phyloP scores from a whole-genome alignment of 2,113 vertebrate species.

The Theristicus caerulescens region DNA sequence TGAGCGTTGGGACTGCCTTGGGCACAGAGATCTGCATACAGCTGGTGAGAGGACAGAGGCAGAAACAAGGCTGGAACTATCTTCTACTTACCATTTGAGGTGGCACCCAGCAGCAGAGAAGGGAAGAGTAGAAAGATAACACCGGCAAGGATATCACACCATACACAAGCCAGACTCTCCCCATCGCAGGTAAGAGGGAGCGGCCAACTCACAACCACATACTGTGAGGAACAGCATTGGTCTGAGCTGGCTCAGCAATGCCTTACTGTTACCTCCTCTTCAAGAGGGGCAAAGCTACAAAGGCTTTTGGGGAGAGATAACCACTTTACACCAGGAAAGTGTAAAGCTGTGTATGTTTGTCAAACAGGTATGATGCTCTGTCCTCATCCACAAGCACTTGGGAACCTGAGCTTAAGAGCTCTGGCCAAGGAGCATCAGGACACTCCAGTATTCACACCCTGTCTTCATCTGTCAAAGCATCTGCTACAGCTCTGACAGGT shows the following conservation, averaged over 20 bases:
- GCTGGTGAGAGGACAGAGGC: not conserved
- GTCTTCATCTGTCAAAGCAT: not conserved
- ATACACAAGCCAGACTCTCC: not conserved
- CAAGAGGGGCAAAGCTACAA: not conserved
- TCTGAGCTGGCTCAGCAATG: not conserved
- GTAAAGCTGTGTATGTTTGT: not conserved
- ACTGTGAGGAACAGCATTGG: too few relatives aligned
- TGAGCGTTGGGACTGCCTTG: rapidly evolving
- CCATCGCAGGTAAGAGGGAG: not conserved
- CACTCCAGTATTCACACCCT: not conserved
- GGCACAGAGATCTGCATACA: not conserved
- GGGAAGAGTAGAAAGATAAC: slow-evolving; percentile 35
- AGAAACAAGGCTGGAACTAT: not conserved
- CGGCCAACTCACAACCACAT: rapidly evolving
- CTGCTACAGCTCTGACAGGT: not conserved
- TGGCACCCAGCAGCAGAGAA: slow-evolving; percentile 34
- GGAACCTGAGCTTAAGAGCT: not conserved
- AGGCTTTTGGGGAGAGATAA: not conserved
- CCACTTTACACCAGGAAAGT: not conserved
- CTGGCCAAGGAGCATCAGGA: not conserved
- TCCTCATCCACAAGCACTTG: not conserved
- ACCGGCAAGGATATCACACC: not conserved
- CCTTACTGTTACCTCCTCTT: not conserved
- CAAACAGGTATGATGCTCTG: not conserved
- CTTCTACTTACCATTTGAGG: slow-evolving; percentile 6